phyloP scores from a whole-genome alignment of 2,113 vertebrate species.

The Chaetodon trifascialis region DNA sequence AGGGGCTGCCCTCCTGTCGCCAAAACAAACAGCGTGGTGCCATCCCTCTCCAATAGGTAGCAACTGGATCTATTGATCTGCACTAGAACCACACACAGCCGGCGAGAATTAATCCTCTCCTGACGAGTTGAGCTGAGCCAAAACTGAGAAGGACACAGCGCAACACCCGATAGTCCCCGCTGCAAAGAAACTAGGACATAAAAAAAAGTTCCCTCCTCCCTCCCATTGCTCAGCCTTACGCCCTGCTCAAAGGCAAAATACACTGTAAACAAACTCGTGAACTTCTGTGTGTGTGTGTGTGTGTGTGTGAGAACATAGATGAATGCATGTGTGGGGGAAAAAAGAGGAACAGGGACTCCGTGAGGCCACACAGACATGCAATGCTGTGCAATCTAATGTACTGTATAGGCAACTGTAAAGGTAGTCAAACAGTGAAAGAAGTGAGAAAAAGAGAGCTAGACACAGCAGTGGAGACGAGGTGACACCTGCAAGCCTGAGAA shows the following conservation, averaged over 20 bases:
- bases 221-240: constrained; percentile 46
- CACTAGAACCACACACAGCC: constrained; percentile 45
- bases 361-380: constrained; percentile 13
- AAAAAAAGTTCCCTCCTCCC: constrained; percentile 20
- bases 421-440: background rate
- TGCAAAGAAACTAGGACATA: constrained; percentile 57
- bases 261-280: constrained; percentile 50
- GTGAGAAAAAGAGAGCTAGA: background rate
- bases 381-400: constrained; percentile 43
- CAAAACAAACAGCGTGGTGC: constrained; percentile 71
- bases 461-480: constrained; percentile 10
- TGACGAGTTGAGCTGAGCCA: constrained; percentile 38
- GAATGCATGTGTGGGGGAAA: background rate
- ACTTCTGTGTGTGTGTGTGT: constrained; percentile 42
- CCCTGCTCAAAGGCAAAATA: constrained; percentile 48
- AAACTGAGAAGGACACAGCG: constrained; percentile 39
- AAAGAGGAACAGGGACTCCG: background rate
- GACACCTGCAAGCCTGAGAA: constrained; percentile 37
- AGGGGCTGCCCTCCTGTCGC: constrained; percentile 38
- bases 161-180: constrained; percentile 40
- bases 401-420: constrained; percentile 11
- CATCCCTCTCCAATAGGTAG: constrained; percentile 63
- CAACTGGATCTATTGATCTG: constrained; percentile 67
- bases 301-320: constrained; percentile 17
- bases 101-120: constrained; percentile 55